Base-by-base conservation (phyloP, 1,140 invertebrate species). In the Drosophila rhopaloa region DNA sequence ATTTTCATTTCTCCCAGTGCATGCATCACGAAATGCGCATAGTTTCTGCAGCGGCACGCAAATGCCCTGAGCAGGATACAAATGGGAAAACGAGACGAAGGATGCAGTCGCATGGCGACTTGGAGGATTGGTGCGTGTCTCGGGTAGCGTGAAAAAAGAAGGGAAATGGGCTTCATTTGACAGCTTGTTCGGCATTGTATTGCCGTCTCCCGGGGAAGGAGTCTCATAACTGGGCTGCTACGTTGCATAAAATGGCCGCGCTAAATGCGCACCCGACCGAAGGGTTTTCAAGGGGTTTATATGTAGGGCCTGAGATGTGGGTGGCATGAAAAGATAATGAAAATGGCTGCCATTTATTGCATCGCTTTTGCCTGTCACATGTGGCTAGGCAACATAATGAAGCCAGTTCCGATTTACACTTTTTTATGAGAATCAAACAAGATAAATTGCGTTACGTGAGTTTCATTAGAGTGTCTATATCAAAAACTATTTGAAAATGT, bases 131-230 rank as follows among this genome's bases (percentile, higher is more conserved):
- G 53, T 79, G 66, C 74, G 47, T 77, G 56, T 59, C 65, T 51
- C 14, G 63, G 43, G 14, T 40, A 43, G 37, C 47, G 29, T 16
- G 41, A 53, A 14, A 11, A 27, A 47, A 19, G 19, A 38, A 51
- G 24, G 61, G 85, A 79, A 86, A 89, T 86, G 84, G 83, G 79
- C 84, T 89, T 80, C 83, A 86, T 86, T 89, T 86, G 83, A 86
- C 83, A 88, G 82, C 82, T 85, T 88, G 82, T 85, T 85, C 65
- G 82, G 82, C 61, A 82, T 85, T 85, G 82, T 86, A 75, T 77
- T 86, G 60, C 60, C 43, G 44, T 35, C 78, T 14, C 19, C 8
- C 8, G 70, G 37, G 19, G 16, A 43, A 6, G 29, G 13, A 44
- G 56, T 37, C 63, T 68, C 77, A 80, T 80, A 80, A 76, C 62